Percentiles rank a stretch among this genome's conserved stretches.
Evolutionary conservation across 2,113 vertebrate genomes (phyloP).

Genomic region (Gavialis gangeticus): DNA sequence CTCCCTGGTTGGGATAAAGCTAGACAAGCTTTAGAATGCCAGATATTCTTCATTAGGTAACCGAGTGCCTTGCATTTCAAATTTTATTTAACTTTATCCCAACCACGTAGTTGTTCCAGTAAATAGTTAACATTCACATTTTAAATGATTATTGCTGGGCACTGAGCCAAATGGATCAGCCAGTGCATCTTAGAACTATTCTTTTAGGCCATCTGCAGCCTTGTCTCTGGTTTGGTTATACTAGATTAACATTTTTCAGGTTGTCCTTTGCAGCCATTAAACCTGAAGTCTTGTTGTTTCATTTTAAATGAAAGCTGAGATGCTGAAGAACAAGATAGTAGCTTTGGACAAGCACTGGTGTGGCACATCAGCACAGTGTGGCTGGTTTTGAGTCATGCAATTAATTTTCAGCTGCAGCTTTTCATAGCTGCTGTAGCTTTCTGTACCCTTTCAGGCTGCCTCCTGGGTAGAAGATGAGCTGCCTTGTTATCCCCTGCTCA

Average conservation of each 20-base stretch:
- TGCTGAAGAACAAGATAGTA: neutral
- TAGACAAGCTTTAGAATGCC: too few relatives aligned
- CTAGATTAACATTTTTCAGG: neutral
- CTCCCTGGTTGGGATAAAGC: too few relatives aligned
- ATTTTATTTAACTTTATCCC: too few relatives aligned
- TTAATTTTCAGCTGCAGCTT: neutral
- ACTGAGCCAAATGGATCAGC: neutral
- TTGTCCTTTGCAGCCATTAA: neutral
- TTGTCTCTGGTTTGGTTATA: neutral
- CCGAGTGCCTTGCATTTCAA: too few relatives aligned
- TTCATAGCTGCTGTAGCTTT: neutral
- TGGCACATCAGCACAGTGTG: neutral
- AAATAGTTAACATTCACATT: neutral
- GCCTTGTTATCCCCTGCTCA: neutral
- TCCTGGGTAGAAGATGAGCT: neutral
- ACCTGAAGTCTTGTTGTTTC: neutral
- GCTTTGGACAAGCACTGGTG: neutral
- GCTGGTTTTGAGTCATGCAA: neutral
- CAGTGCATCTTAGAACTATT: neutral
- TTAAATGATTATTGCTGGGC: neutral
- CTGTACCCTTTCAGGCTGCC: conserved; percentile 20
- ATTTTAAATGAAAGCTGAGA: neutral
- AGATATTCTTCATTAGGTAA: too few relatives aligned
- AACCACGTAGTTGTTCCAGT: too few relatives aligned
- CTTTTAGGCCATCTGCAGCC: neutral